Percentiles rank a stretch among this genome's conserved stretches.
These are phyloP conservation scores for Heliangelus exortis DNA, from an alignment of 2,797 vertebrate species.

Conservation along the genomic window DNA sequence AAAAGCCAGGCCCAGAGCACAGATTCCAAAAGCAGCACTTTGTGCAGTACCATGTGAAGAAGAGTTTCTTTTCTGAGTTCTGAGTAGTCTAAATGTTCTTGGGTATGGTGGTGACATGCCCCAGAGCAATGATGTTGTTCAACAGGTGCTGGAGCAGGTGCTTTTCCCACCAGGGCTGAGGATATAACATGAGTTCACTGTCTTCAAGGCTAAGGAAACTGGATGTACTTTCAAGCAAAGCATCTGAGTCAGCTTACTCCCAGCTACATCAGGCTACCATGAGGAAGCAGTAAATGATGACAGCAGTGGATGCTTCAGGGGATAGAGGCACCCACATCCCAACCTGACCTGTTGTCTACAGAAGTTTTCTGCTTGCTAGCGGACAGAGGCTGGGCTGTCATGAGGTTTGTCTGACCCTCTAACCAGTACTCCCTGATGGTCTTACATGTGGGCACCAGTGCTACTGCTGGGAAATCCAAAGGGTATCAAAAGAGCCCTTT, in stretches of 20 bases:
- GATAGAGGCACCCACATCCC: not conserved
- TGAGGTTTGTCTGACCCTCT: not conserved
- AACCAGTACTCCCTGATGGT: not conserved
- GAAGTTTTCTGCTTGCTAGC: not conserved
- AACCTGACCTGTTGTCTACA: not conserved
- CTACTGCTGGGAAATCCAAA: not conserved
- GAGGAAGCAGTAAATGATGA: not conserved
- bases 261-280: rapidly evolving
- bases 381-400: too few species aligned
- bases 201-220: not conserved
- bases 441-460: not conserved
- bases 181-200: rapidly evolving
- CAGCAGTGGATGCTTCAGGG: not conserved
- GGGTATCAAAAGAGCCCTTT: not conserved
- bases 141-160: not conserved
- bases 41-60: not conserved
- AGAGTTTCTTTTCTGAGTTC: not conserved
- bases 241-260: not conserved
- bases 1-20: not conserved
- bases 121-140: not conserved
- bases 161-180: not conserved
- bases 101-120: rapidly evolving
- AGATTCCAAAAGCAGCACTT: not conserved
- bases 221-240: not conserved
- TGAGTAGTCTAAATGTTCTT: not conserved